phyloP scores from a whole-genome alignment of 2,888 invertebrate genomes.

The Caradrina clavipalpis region DNA sequence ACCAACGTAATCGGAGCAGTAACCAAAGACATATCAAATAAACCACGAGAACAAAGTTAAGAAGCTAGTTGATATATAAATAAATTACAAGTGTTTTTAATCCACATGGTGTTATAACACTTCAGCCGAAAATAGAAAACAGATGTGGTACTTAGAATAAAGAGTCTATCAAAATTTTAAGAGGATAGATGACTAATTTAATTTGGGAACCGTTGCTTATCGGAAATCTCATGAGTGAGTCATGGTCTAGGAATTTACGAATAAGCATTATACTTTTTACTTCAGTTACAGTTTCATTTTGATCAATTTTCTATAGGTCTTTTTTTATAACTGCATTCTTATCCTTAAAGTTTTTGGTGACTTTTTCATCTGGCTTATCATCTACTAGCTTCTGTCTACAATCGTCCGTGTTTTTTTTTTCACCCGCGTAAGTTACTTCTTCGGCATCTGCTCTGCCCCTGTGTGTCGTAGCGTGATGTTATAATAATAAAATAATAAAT shows the following conservation, averaged over 20 bases:
- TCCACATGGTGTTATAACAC: constrained; percentile 55
- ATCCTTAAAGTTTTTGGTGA: not conserved
- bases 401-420: too few species aligned
- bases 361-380: not conserved
- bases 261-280: constrained; percentile 33
- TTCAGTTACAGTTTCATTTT: constrained; percentile 44
- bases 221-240: constrained; percentile 66
- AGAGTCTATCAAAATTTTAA: constrained; percentile 64
- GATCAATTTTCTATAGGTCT: constrained; percentile 39
- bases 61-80: constrained; percentile 16
- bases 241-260: constrained; percentile 57
- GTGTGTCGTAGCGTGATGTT: too few species aligned
- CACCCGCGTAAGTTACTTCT: too few species aligned
- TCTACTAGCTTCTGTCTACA: too few species aligned
- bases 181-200: constrained; percentile 65
- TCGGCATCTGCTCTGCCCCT: too few species aligned
- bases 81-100: constrained; percentile 45
- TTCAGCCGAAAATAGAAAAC: constrained; percentile 57
- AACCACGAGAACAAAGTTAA: too few species aligned
- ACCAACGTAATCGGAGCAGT: too few species aligned
- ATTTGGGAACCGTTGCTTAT: constrained; percentile 67
- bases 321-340: constrained; percentile 24
- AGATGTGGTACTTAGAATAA: constrained; percentile 60
- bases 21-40: too few species aligned
- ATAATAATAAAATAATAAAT: too few species aligned